Evolutionary conservation across 2,888 invertebrate species (phyloP).

Genomic region (Tiphia femorata): DNA sequence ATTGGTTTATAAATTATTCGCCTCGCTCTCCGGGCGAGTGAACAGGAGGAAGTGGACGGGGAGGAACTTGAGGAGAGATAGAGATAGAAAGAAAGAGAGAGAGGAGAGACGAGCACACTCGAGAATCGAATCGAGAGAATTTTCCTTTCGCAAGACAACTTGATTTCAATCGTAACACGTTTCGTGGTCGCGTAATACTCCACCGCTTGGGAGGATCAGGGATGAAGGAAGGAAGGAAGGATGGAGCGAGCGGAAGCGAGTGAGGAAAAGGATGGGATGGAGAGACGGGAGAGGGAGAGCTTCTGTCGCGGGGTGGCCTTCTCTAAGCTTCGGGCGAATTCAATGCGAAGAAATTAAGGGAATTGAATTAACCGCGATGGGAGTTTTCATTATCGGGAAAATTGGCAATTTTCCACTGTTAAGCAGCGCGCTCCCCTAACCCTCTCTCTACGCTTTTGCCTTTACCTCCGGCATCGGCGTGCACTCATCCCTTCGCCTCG

Average conservation of each 20-base stretch:
- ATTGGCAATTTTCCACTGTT: constrained; percentile 66
- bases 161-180: constrained; percentile 37
- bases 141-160: constrained; percentile 24
- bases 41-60: no score
- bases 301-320: constrained; percentile 52
- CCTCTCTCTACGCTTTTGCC: no score
- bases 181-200: constrained; percentile 35
- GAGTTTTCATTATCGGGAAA: constrained; percentile 67
- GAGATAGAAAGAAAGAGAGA: neutral
- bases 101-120: no score
- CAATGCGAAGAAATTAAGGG: constrained; percentile 62
- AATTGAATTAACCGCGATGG: constrained; percentile 64
- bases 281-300: neutral
- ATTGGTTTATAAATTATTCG: constrained; percentile 32
- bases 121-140: no score
- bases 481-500: no score
- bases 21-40: no score
- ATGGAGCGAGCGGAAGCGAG: no score
- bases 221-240: no score
- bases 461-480: no score
- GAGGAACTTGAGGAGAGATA: no score
- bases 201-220: no score
- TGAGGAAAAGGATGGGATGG: neutral
- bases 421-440: constrained; percentile 50
- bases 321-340: constrained; percentile 50